A percentile compares a stretch with the other conserved stretches of the same genome.
phyloP scores from a whole-genome alignment of 2,888 invertebrate species.

The Coelogynopora nodosa region DNA sequence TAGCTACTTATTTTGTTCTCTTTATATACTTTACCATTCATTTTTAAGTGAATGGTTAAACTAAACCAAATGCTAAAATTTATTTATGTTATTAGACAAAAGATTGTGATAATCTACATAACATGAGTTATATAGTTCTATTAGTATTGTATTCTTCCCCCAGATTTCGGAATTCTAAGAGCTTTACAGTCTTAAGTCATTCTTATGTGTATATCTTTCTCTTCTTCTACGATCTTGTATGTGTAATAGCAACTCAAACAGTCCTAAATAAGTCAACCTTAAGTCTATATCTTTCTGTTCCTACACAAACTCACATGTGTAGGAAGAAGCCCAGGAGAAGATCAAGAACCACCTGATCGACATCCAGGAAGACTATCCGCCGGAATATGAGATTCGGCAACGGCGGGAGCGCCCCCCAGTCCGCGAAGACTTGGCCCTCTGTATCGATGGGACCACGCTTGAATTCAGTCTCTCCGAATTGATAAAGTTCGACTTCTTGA shows the following conservation, averaged over 20 bases:
- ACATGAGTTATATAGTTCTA: too few species aligned
- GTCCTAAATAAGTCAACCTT: not conserved
- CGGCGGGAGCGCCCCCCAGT: constrained; percentile 32
- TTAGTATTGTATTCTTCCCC: too few species aligned
- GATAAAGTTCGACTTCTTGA: constrained; percentile 35
- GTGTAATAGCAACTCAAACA: not conserved
- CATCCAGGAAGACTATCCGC: constrained; percentile 26
- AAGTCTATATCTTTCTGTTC: not conserved
- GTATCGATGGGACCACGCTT: constrained; percentile 87
- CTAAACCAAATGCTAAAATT: too few species aligned
- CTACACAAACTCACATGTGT: too few species aligned
- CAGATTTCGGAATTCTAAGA: too few species aligned
- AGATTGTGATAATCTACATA: too few species aligned
- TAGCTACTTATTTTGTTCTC: too few species aligned
- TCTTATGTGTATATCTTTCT: not conserved
- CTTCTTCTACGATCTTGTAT: not conserved
- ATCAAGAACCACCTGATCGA: constrained; percentile 17
- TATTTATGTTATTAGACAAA: too few species aligned
- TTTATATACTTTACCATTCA: too few species aligned
- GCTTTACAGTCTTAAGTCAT: too few species aligned
- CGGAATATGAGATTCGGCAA: constrained; percentile 37
- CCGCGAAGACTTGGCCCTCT: constrained; percentile 68
- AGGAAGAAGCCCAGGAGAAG: not conserved
- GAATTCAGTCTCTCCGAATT: constrained; percentile 69
- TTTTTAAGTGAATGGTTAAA: too few species aligned